Base-by-base conservation (phyloP, 2,113 vertebrate genomes). In the Felis chaus region DNA sequence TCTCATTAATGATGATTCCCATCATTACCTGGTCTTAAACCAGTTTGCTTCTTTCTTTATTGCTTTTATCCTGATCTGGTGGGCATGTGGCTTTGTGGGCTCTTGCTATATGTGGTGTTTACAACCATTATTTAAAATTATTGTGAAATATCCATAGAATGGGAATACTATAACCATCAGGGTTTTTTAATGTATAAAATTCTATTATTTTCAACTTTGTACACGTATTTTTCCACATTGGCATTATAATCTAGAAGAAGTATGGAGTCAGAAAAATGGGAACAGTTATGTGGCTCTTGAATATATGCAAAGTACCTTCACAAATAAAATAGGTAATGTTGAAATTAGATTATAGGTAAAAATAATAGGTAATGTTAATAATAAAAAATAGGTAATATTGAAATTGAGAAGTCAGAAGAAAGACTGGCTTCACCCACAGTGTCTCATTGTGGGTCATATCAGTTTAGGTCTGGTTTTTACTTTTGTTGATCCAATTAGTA, bases 51-150 rank as follows among this genome's bases (percentile, higher is more conserved):
- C 36, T 65, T 10, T 63, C 31, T 61, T 85, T 74, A 18, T 39
- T 19, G 18, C 65, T 92, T 74, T 19, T 55, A 48, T n/a, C 19
- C 36, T 61, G n/a, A 39, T 90, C 76, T 33, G 48, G 2, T 48
- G 55, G 45, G 25, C 21, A 66, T 85, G 57, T 55, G 79, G 86
- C 21, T 86, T 85, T 88, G 12, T 76, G 74, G 74, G 48, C 12
- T 15, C 12, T 13, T 73, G 63, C 53, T 96, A 2, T 76, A 12
- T 23, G 2, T 48, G 55, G 63, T 86, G 48, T 89, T 85, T 81
- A 23, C 66, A 95, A 83, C 39, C 21, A 15, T 94, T 89, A 71
- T 69, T 87, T 94, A 65, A 86, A 97, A 65, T 95, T 88, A 80
- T 82, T 84, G 89, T 55, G 21, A 76, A 93, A 91, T 89, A 80